Conservation (phyloP, 2,113 vertebrate species). For the Equus quagga region DNA sequence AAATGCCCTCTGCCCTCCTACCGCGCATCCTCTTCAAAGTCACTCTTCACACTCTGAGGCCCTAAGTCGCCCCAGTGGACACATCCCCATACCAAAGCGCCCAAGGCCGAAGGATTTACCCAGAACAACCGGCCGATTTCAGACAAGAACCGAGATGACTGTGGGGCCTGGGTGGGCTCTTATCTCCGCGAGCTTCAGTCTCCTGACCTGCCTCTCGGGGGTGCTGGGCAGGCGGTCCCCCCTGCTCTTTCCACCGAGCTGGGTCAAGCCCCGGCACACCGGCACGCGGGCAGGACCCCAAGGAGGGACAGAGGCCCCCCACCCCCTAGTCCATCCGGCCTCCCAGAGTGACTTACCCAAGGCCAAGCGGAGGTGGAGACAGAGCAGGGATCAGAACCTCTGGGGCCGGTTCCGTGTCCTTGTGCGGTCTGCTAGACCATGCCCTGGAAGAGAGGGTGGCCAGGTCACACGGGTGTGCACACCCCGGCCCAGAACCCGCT, state of each 20-base stretch:
- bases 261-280: accelerated
- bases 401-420: neutral
- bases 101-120: no score
- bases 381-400: neutral
- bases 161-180: neutral
- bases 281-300: neutral
- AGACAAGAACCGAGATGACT: accelerated
- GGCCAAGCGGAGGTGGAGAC: neutral
- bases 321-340: accelerated
- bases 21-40: no score
- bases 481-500: accelerated
- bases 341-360: conserved; percentile 39
- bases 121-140: neutral
- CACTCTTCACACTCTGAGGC: neutral
- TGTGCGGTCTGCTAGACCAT: conserved; percentile 30
- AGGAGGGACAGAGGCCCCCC: accelerated
- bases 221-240: neutral
- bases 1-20: neutral
- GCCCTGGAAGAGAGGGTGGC: conserved; percentile 62
- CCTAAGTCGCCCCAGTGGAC: neutral
- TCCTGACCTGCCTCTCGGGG: neutral
- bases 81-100: neutral
- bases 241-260: neutral
- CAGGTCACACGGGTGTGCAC: accelerated
- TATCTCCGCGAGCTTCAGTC: neutral